Evolutionary conservation across 2,113 vertebrate genomes (phyloP).

Genomic region (Pelvicachromis taeniatus): DNA sequence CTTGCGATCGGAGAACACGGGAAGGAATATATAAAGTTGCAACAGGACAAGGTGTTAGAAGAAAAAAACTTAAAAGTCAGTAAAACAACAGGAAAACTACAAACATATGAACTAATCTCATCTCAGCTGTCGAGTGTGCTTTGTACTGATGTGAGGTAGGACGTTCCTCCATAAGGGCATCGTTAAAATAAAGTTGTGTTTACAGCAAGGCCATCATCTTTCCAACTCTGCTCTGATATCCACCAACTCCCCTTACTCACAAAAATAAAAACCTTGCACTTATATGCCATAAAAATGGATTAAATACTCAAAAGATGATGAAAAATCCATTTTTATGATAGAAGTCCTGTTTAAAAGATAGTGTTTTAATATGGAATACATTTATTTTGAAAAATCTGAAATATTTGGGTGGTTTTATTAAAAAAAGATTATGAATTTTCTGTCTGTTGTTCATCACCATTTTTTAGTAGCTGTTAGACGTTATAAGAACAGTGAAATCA

Average conservation of each 20-base stretch:
- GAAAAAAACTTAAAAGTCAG: neutral
- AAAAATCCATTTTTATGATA: neutral
- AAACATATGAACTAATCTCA: neutral
- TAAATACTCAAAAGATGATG: neutral
- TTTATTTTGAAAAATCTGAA: neutral
- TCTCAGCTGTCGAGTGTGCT: neutral
- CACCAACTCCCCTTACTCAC: neutral
- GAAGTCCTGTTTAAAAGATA: neutral
- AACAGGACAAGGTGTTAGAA: neutral
- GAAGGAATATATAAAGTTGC: too few species aligned
- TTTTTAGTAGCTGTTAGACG: too few species aligned
- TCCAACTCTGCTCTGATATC: neutral
- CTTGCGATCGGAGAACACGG: too few species aligned
- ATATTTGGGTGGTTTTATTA: neutral
- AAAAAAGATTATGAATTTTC: too few species aligned
- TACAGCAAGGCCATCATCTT: neutral
- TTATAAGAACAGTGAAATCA: neutral
- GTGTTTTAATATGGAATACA: neutral
- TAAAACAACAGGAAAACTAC: neutral
- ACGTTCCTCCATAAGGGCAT: neutral
- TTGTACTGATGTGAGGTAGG: neutral
- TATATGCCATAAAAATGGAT: neutral
- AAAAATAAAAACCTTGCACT: neutral
- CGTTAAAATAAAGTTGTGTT: rapidly evolving
- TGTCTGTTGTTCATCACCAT: too few species aligned